Base-by-base conservation (phyloP, 2,113 vertebrate genomes). In the Archocentrus centrarchus region DNA sequence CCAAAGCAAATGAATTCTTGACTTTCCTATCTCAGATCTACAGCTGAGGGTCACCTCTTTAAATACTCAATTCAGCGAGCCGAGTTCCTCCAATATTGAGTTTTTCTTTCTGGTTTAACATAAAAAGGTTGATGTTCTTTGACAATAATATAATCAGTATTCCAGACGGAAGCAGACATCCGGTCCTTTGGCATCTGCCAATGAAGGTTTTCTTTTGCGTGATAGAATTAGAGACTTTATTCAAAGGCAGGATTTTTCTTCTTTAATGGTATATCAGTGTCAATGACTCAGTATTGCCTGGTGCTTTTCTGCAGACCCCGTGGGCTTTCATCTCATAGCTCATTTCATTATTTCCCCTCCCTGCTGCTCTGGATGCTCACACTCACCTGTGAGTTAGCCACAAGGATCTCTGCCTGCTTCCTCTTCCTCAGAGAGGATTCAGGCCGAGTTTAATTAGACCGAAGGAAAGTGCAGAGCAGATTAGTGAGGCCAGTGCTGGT, bases 261-360 rank as follows among this genome's bases (percentile, higher is more conserved):
- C 77, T 76, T 85, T 85, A 90, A 91, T 89, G 83, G 68, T 68
- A 37, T 88, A 88, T 91, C 78, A 89, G 88, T 87, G 79, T 91
- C 81, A 90, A 92, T 87, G 87, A 83, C 80, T 83, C 18, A 77
- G 85, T 88, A 50, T 79, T 57, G 84, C 81, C 78, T 59, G 57
- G 78, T 86, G 88, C 32, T 82, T 70, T 50, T 80, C 81, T 57
- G 17, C 44, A 47, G 82, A 59, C 81, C 81, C 88, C 3, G 57
- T 59, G 86, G 68, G 85, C 75, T 76, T 82, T 82, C 59, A 37
- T 80, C 78, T 85, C 41, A 15, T 5, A 22, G 55, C 6, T 79
- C 81, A 60, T 86, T 94, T 91, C 75, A 87, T 91, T 91, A 88
- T 85, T 68, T 77, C 62, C 78, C 62, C 18, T 80, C 18, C 87